Evolutionary conservation across 2,888 invertebrate genomes (phyloP), one percentile per base, ranked within the genome.

Genomic region (Ptychoptera contaminata): DNA sequence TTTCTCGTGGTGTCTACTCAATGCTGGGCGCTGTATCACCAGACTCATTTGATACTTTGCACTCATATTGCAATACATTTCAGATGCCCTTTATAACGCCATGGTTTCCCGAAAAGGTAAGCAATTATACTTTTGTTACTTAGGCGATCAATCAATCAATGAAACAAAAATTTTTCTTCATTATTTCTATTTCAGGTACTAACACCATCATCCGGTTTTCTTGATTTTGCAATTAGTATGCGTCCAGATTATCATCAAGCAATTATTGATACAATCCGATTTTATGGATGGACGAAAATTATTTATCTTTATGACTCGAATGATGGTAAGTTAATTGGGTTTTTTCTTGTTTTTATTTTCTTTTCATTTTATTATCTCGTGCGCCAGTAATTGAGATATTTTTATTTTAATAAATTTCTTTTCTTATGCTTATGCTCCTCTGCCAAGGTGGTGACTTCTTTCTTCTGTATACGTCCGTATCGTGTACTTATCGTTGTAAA

Each of bases 241-340:
- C 76, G 92, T 50, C 96, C 97, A 35, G 87, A 94, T 67, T 93
- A 93, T 68, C 90, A 93, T 65, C 82, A 82, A 58, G 93, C 96
- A 47, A 84, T 97, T 60, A 85, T 94, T 53, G 94, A 94, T 68
- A 84, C 93, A 47, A 90, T 97, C 57, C 75, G 82, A 51, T 82
- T 86, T 67, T 96, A 96, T 65, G 83, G 76, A 47, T 86, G 85
- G 85, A 73, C 73, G 53, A 75, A 77, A 62, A 76, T 85, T 57
- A 79, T 82, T 60, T 84, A 83, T 67, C 69, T 85, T 53, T 83
- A 82, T 63, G 81, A 83, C 66, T 78, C 79, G 37, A 79, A 82
- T 55, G 79, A 82, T 59, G 82, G 83, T 83, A 63, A 73, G 76
- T 71, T 30, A 11, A 9, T 32, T 32, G n/a, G 32, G 32, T 32